These are phyloP conservation scores for Agonopterix alstromeriana DNA, from an alignment of 2,888 invertebrate species.

Conservation along the genomic window DNA sequence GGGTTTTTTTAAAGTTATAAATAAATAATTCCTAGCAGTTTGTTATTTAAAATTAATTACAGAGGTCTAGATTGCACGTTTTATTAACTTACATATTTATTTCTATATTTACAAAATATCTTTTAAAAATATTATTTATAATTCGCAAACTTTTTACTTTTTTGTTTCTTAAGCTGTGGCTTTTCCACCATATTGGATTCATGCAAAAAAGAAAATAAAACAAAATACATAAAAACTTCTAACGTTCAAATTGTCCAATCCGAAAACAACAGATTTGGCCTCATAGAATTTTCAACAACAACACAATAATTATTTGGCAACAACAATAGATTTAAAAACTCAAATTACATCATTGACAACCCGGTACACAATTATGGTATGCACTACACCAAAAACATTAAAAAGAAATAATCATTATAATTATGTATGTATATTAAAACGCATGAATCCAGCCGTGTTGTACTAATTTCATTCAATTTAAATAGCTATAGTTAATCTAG, in stretches of 20 bases:
- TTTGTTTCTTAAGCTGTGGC: constrained; percentile 38
- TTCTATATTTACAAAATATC: constrained; percentile 71
- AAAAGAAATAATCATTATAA: background rate
- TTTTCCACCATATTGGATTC: constrained; percentile 34
- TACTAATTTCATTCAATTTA: constrained; percentile 57
- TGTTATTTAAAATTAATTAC: constrained; percentile 37
- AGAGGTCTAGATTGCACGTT: constrained; percentile 70
- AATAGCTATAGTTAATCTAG: constrained; percentile 51
- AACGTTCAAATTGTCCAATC: background rate
- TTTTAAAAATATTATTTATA: constrained; percentile 70
- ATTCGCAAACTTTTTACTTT: constrained; percentile 44
- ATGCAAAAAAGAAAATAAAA: constrained; percentile 20
- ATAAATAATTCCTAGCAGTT: constrained; percentile 51
- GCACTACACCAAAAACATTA: background rate
- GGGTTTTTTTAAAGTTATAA: constrained; percentile 22
- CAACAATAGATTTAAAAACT: constrained; percentile 1
- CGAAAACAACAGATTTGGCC: constrained; percentile 3
- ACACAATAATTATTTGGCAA: constrained; percentile 7
- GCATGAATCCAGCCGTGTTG: constrained; percentile 56
- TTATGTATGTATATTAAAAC: constrained; percentile 2
- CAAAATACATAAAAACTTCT: background rate
- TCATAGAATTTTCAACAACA: constrained; percentile 1
- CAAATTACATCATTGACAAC: background rate
- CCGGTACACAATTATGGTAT: background rate
- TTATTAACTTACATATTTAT: constrained; percentile 31